Evolutionary conservation across 2,888 invertebrate genomes (phyloP), one percentile per base, ranked within the genome.

Genomic region (Plebejus argus): DNA sequence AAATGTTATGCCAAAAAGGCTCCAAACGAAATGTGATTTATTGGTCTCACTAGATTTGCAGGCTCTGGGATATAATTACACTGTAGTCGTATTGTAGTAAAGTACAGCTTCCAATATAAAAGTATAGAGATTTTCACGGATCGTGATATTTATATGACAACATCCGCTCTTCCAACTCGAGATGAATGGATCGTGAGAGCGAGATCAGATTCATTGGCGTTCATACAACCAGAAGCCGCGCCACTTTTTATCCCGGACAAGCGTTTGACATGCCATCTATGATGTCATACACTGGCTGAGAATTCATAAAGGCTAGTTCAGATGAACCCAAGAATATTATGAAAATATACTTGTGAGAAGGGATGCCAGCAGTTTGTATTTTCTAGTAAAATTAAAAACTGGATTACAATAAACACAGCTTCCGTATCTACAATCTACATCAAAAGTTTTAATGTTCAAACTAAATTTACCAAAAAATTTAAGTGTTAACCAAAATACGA

Each of bases 131-230:
- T 83, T 83, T 83, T 83, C 83, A 81, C 81, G 81, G 83, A 82
- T 80, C 81, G 79, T 84, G 84, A 84, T 86, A 88, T 84, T 83
- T 85, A 87, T 88, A 82, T 83, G 82, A 83, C 85, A 85, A 86
- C 89, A 90, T 92, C 92, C 91, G 90, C 87, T 85, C 87, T 83
- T 85, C 81, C 85, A 88, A 89, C 89, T 81, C 83, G 81, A 86
- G 88, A 90, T 91, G 90, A 91, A 92, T 91, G 90, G 86, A 86
- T 86, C 89, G 90, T 91, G 91, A 89, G 90, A 89, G 84, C 86
- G 87, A 86, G 90, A 89, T 89, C 89, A 85, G 89, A 90, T 90
- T 85, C 85, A 83, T 76, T 76, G 71, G 8, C 61, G 61, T 28
- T 66, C 66, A 1, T 28, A 66, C 61, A 61, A 58, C 23, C 28